Evolutionary conservation across 1,140 invertebrate species (phyloP).

Genomic region (Cherax destructor): DNA sequence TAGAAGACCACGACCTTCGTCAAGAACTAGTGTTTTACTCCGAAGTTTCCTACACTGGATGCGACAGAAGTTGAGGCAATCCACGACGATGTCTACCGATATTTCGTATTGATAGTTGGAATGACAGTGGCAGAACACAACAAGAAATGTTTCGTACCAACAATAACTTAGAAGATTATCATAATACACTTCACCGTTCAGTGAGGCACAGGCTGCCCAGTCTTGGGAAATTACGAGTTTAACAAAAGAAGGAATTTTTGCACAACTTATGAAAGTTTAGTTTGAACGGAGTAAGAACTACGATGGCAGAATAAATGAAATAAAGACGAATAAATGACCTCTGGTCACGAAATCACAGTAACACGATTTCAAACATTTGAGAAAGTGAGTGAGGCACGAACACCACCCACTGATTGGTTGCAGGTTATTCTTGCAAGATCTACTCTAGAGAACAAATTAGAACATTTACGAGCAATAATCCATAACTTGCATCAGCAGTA

Average conservation of each 20-base stretch:
- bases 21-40: background rate
- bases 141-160: background rate
- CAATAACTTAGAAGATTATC: background rate
- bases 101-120: background rate
- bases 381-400: background rate
- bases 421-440: background rate
- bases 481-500: background rate
- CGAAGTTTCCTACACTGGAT: background rate
- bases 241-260: background rate
- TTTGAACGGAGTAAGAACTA: background rate
- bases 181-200: background rate
- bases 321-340: no score
- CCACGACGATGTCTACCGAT: background rate
- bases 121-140: background rate
- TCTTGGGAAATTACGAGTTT: background rate
- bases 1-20: background rate
- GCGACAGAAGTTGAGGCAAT: background rate
- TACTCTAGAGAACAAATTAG: background rate
- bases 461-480: background rate
- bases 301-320: background rate
- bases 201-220: background rate
- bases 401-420: background rate
- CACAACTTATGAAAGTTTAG: background rate
- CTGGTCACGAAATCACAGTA: no score
- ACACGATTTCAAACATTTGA: no score